Percentiles rank a stretch among this genome's conserved stretches.
Evolutionary conservation across 2,888 invertebrate species (phyloP).

Genomic region (Chloroclysta siterata): DNA sequence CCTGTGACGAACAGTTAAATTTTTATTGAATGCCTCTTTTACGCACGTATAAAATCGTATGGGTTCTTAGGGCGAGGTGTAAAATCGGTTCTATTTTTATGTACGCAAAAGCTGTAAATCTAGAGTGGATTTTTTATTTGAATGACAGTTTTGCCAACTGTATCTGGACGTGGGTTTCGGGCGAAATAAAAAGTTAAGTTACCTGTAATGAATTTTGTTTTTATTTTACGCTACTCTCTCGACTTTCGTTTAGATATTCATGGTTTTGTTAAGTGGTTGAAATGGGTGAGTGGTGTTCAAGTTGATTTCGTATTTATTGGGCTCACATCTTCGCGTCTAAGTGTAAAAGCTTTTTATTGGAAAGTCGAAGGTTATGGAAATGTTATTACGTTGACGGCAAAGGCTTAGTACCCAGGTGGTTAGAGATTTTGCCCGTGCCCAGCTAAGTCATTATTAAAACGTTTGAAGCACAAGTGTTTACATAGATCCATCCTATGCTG

Average conservation of each 20-base stretch:
- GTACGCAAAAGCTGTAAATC: slow-evolving; percentile 69
- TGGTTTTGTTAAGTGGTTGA: slow-evolving; percentile 47
- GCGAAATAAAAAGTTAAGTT: slow-evolving; percentile 37
- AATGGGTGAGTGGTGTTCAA: slow-evolving; percentile 49
- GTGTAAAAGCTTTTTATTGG: slow-evolving; percentile 45
- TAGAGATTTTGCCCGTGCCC: slow-evolving; percentile 2
- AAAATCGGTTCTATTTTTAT: slow-evolving; percentile 79
- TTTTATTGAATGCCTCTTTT: slow-evolving; percentile 77
- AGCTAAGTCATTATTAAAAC: too few relatives aligned
- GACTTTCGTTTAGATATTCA: slow-evolving; percentile 55
- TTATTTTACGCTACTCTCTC: slow-evolving; percentile 48
- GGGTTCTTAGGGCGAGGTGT: slow-evolving; percentile 62
- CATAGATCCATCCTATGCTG: too few relatives aligned
- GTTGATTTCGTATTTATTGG: slow-evolving; percentile 52
- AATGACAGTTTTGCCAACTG: slow-evolving; percentile 60
- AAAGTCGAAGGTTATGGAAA: slow-evolving; percentile 38
- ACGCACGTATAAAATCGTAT: slow-evolving; percentile 70
- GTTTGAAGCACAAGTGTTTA: too few relatives aligned
- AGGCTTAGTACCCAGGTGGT: slow-evolving; percentile 12
- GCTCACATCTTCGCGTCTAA: slow-evolving; percentile 43
- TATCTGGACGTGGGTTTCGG: slow-evolving; percentile 23
- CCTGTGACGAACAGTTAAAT: slow-evolving; percentile 67
- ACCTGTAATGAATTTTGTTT: slow-evolving; percentile 57
- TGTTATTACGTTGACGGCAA: slow-evolving; percentile 22
- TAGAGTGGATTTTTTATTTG: slow-evolving; percentile 72